Evolutionary conservation across 2,888 invertebrate species (phyloP).

Genomic region (Xestia xanthographa): DNA sequence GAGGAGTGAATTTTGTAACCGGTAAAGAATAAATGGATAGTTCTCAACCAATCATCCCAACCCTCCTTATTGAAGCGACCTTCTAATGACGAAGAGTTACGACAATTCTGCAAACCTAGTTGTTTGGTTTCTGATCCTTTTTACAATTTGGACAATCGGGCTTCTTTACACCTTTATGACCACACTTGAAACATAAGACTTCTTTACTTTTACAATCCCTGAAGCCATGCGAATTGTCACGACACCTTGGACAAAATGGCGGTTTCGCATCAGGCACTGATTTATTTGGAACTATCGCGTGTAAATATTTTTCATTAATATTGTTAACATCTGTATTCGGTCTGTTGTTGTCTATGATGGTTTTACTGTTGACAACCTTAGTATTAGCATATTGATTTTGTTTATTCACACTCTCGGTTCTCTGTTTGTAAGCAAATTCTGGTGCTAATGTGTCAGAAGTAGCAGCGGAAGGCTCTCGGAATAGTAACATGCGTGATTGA

Average conservation of each 20-base stretch:
- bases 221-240: no score
- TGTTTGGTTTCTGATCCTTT: no score
- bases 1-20: neutral
- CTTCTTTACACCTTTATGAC: no score
- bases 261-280: no score
- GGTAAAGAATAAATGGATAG: neutral
- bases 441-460: constrained; percentile 1
- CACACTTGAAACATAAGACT: no score
- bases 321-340: neutral
- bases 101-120: neutral
- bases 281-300: neutral
- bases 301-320: constrained; percentile 4
- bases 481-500: neutral
- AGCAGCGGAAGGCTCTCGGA: neutral
- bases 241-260: no score
- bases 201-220: no score
- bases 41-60: neutral
- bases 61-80: neutral
- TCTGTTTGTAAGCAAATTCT: neutral
- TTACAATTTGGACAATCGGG: no score
- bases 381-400: neutral
- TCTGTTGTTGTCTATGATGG: neutral
- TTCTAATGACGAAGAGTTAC: neutral
- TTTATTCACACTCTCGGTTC: neutral
- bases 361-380: neutral